Conservation (phyloP, 92 coral and sea anemone species). For the Metridium senile region DNA sequence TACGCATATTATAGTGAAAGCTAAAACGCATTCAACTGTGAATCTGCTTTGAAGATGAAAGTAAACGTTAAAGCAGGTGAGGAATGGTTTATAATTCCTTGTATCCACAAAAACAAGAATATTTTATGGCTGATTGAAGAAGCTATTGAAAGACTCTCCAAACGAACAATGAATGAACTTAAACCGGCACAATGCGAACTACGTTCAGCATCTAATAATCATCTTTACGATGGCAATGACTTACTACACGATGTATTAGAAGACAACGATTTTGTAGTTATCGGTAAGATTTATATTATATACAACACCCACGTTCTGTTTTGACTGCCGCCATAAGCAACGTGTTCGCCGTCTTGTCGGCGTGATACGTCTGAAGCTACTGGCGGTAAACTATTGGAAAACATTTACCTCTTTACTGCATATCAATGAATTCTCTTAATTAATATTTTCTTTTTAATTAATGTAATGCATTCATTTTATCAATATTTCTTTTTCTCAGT, state of each 20-base stretch:
- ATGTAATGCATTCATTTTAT: too few species aligned
- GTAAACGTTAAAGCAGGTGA: constrained; percentile 62
- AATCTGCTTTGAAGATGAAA: constrained; percentile 47
- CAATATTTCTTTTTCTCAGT: too few species aligned
- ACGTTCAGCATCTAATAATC: constrained; percentile 46
- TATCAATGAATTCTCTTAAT: too few species aligned
- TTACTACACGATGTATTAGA: constrained; percentile 65
- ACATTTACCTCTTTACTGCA: too few species aligned
- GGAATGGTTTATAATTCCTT: constrained; percentile 85
- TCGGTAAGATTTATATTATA: constrained; percentile 55
- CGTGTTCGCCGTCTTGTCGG: too few species aligned
- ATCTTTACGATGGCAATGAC: constrained; percentile 50
- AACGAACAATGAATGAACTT: not conserved
- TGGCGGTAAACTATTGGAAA: too few species aligned
- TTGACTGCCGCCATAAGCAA: too few species aligned
- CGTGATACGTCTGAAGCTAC: too few species aligned
- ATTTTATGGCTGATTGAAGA: constrained; percentile 76
- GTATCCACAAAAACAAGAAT: constrained; percentile 49
- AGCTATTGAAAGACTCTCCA: constrained; percentile 42
- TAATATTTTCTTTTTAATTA: too few species aligned
- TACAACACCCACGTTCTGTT: too few species aligned
- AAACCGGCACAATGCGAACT: constrained; percentile 16
- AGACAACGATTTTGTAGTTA: constrained; percentile 75
- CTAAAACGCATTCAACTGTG: not conserved
- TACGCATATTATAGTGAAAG: not conserved